Evolutionary conservation across 1,140 invertebrate species (phyloP).

Genomic region (Vanessa atalanta): DNA sequence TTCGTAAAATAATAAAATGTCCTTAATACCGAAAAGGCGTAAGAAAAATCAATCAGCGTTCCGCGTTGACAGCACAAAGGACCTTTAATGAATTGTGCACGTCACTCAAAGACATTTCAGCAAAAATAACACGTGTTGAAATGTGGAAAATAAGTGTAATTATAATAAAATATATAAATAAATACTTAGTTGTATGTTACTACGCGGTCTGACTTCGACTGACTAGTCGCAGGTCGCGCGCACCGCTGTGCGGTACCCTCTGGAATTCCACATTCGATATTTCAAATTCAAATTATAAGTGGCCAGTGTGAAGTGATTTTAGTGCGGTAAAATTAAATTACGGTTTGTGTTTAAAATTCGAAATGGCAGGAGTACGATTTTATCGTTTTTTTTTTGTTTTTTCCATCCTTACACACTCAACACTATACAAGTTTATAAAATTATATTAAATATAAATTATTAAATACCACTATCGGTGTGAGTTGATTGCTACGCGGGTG

Average conservation of each 20-base stretch:
- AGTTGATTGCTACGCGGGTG: constrained; percentile 55
- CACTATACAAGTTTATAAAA: constrained; percentile 48
- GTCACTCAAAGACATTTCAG: constrained; percentile 43
- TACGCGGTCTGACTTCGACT: constrained; percentile 37
- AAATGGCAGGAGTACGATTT: constrained; percentile 67
- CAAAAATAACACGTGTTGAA: constrained; percentile 54
- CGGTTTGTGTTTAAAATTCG: constrained; percentile 60
- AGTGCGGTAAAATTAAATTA: constrained; percentile 56
- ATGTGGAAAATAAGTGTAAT: constrained; percentile 61
- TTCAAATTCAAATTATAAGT: constrained; percentile 47
- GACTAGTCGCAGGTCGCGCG: constrained; percentile 60
- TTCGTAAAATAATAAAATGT: not conserved
- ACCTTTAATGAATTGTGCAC: constrained; percentile 27
- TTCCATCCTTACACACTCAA: constrained; percentile 35
- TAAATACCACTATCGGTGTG: not conserved
- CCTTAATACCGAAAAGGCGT: not conserved
- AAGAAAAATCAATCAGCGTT: constrained; percentile 16
- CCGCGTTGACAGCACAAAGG: constrained; percentile 37
- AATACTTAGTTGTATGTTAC: constrained; percentile 57
- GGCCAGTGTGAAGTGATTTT: constrained; percentile 58
- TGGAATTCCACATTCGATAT: constrained; percentile 45
- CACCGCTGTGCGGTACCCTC: constrained; percentile 56
- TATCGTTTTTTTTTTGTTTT: constrained; percentile 43
- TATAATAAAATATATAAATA: constrained; percentile 70
- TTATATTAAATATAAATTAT: constrained; percentile 26